phyloP scores from a whole-genome alignment of 2,797 vertebrate species.

The Meriones psammophilus region DNA sequence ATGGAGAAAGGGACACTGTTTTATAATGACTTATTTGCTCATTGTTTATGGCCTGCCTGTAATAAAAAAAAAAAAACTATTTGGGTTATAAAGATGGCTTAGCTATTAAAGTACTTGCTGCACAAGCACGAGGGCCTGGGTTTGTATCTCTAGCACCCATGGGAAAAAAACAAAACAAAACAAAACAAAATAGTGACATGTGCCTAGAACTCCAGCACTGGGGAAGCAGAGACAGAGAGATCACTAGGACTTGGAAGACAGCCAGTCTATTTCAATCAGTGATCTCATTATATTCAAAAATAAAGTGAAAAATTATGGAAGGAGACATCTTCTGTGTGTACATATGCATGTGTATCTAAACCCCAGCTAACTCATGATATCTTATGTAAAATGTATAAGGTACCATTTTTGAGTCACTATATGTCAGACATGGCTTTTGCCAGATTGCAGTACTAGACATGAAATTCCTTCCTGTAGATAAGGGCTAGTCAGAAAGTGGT shows the following conservation, averaged over 20 bases:
- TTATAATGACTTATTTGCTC: background rate
- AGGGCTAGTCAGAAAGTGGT: background rate
- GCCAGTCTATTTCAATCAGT: background rate
- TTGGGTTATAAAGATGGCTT: too few relatives aligned
- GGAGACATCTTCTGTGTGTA: background rate
- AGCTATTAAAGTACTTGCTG: background rate
- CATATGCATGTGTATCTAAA: background rate
- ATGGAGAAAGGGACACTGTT: background rate
- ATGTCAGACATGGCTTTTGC: background rate
- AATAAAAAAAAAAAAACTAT: background rate
- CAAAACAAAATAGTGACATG: too few relatives aligned
- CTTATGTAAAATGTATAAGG: background rate
- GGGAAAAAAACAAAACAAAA: too few relatives aligned
- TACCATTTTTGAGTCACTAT: background rate
- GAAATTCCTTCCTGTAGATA: background rate
- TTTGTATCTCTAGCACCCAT: background rate
- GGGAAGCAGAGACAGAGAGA: background rate
- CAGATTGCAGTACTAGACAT: background rate
- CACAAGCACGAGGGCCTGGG: background rate
- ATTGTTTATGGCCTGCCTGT: background rate
- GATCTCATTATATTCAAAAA: background rate
- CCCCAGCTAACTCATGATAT: background rate
- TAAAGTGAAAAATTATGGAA: background rate
- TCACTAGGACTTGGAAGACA: background rate
- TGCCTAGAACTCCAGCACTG: background rate